phyloP scores from a whole-genome alignment of 2,888 invertebrate species.

The Phengaris arion region DNA sequence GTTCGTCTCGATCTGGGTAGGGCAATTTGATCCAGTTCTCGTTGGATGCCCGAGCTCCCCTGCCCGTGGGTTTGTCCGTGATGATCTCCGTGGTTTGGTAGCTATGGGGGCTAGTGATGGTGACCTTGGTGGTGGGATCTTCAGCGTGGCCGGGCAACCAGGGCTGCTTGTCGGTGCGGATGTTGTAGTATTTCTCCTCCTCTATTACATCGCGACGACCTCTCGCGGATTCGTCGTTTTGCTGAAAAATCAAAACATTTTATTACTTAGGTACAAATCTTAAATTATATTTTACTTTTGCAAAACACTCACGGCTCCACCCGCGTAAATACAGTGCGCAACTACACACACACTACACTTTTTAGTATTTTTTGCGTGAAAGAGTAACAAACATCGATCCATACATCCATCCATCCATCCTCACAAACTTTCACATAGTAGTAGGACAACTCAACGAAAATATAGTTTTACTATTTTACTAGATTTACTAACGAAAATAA shows the following conservation, averaged over 20 bases:
- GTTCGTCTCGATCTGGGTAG: constrained; percentile 63
- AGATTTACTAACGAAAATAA: too few relatives aligned
- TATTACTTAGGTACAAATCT: neutral
- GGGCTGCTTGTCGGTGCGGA: constrained; percentile 56
- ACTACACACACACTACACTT: too few relatives aligned
- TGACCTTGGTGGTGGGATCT: constrained; percentile 67
- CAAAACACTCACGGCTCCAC: too few relatives aligned
- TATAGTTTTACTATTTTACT: too few relatives aligned
- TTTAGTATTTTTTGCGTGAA: too few relatives aligned
- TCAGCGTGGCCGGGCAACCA: constrained; percentile 71
- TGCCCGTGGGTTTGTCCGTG: constrained; percentile 76
- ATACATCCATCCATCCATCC: too few relatives aligned
- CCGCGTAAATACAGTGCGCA: too few relatives aligned
- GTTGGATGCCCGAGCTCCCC: constrained; percentile 79
- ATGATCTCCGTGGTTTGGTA: constrained; percentile 69
- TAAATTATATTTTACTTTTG: neutral
- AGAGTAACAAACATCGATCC: too few relatives aligned
- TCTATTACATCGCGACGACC: constrained; percentile 72
- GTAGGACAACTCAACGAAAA: too few relatives aligned
- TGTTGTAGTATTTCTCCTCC: constrained; percentile 70
- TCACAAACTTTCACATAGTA: too few relatives aligned
- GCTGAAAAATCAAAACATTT: constrained; percentile 42
- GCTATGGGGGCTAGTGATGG: constrained; percentile 63
- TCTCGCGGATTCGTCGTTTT: constrained; percentile 53
- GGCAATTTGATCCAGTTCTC: constrained; percentile 82